Evolutionary conservation across 2,888 invertebrate genomes (phyloP), one percentile per base, ranked within the genome.

Genomic region (Biston stratarius): DNA sequence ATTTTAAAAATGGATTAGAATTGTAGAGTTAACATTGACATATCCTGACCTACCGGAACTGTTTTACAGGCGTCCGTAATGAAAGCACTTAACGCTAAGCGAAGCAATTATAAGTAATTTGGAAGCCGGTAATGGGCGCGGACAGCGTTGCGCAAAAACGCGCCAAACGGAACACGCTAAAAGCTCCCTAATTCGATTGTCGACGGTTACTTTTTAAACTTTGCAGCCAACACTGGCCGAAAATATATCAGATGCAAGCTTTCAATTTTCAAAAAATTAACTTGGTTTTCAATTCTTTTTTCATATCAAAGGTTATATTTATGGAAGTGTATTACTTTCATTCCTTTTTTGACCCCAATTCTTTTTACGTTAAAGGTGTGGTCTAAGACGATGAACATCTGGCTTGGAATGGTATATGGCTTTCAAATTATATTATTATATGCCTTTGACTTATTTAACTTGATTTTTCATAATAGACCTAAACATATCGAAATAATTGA

Each of bases 61-160:
- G 87, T 85, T 85, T 84, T 83, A 83, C 87, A 82, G 83, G 82
- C 80, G 82, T 73, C 83, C 82, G 82, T 92, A 92, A 94, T 92
- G 92, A 93, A 92, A 94, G 94, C 94, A 93, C 94, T 94, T 92
- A 92, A 85, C 90, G 87, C 85, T 92, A 92, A 94, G 90, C 92
- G 94, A 93, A 92, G 91, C 92, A 93, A 94, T 94, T 93, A 94
- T 92, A 92, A 93, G 91, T 92, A 91, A 92, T 94, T 94, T 91
- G 88, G 87, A 85, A 83, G 85, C 89, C 71, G 80, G 87, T 94
- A 93, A 94, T 92, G 91, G 91, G 87, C 87, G 89, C 88, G 92
- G 94, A 92, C 93, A 89, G 90, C 89, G 88, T 87, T 81, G 92
- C 89, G 92, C 92, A 92, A 94, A 94, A 94, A 94, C 94, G 89